These are phyloP conservation scores for Actinostola sp. DNA, from an alignment of 92 coral and sea anemone genomes.

Conservation along the genomic window DNA sequence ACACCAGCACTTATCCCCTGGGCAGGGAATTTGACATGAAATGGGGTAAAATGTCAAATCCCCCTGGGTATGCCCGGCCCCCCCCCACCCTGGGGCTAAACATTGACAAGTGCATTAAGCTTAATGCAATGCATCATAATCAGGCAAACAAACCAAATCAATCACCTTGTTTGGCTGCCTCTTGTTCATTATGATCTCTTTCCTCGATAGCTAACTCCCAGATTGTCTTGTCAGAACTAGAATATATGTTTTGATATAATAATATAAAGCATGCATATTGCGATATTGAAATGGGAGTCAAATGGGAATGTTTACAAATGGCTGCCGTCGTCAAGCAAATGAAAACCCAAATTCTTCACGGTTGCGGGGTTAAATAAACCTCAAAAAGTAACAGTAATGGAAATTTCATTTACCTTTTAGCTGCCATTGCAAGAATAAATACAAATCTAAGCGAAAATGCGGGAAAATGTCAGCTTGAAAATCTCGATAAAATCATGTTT, in stretches of 20 bases:
- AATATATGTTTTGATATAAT: neutral
- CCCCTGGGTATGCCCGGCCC: too few species aligned
- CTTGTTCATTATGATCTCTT: constrained; percentile 43
- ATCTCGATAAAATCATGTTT: neutral
- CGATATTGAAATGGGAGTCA: too few species aligned
- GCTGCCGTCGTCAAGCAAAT: constrained; percentile 33
- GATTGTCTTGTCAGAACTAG: constrained; percentile 87
- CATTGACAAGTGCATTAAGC: too few species aligned
- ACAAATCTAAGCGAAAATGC: neutral
- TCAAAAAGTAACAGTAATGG: neutral
- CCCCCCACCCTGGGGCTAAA: too few species aligned
- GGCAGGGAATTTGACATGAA: too few species aligned
- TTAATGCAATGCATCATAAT: too few species aligned
- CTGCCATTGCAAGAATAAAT: constrained; percentile 1
- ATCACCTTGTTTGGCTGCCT: constrained; percentile 31
- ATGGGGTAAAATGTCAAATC: too few species aligned
- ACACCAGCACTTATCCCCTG: too few species aligned
- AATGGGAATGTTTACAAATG: constrained; percentile 13
- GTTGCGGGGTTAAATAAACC: neutral
- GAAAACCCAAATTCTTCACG: neutral
- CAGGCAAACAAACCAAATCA: neutral
- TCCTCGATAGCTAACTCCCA: constrained; percentile 98
- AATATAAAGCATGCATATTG: too few species aligned
- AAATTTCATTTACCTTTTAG: constrained; percentile 15
- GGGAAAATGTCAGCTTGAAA: neutral